Conservation (phyloP, 2,888 invertebrate genomes). For the Tineola bisselliella region DNA sequence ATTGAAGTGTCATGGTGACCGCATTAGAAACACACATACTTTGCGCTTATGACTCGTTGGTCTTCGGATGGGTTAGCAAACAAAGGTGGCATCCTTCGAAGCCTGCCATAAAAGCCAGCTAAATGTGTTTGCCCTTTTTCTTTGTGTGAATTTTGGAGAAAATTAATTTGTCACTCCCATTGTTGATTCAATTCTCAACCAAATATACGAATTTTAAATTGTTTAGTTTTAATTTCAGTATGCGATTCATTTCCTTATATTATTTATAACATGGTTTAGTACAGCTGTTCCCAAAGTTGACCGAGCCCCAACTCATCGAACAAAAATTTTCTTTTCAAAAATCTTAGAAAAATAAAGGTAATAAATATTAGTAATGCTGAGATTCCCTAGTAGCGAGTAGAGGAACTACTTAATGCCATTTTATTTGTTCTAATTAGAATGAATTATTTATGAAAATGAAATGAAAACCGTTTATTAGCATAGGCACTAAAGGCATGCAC, state of each 20-base stretch:
- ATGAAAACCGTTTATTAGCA: too few relatives aligned
- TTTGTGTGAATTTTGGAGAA: constrained; percentile 6
- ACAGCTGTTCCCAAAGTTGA: too few relatives aligned
- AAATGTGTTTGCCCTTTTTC: constrained; percentile 12
- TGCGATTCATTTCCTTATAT: background rate
- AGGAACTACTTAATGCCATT: too few relatives aligned
- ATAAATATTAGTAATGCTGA: too few relatives aligned
- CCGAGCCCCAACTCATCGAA: too few relatives aligned
- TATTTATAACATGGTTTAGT: too few relatives aligned
- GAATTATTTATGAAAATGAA: too few relatives aligned
- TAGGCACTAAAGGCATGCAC: too few relatives aligned
- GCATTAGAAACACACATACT: background rate
- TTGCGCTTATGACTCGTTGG: constrained; percentile 13
- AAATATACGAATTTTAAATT: background rate
- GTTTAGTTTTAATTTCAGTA: background rate
- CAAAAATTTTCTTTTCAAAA: too few relatives aligned
- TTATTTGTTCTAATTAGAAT: too few relatives aligned
- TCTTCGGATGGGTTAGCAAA: constrained; percentile 12
- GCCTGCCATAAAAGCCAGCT: constrained; percentile 6
- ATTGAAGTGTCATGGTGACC: background rate
- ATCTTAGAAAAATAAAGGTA: too few relatives aligned
- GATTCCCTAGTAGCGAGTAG: too few relatives aligned
- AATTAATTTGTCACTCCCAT: constrained; percentile 10
- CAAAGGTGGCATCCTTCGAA: constrained; percentile 6
- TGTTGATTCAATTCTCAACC: constrained; percentile 3